Evolutionary conservation across 2,888 invertebrate species (phyloP), one percentile per base, ranked within the genome.

Genomic region (Syrista parreyssii): DNA sequence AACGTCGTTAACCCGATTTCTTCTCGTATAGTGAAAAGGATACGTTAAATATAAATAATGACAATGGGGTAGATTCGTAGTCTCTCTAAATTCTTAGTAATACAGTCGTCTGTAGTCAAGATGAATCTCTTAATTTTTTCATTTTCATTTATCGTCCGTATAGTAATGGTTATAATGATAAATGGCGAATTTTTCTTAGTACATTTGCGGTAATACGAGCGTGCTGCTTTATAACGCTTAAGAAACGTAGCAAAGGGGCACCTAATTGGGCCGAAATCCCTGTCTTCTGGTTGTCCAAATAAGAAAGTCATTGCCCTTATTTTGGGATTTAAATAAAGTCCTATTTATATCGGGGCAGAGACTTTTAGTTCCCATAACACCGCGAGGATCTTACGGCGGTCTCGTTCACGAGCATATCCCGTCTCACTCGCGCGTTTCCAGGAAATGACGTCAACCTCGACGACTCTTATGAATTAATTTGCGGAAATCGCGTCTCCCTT

Each of bases 251-350:
- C 30, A 55, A 35, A 35, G 55, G 40, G 15, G n/a, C 33, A 31
- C 75, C 78, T 78, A 78, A 78, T 78, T 72, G 75, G 68, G 73
- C 73, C 73, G 76, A 78, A 78, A 80, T 79, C 75, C 74, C 77
- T 75, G 76, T 74, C 75, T 69, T 77, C 34, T 76, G 77, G 40
- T 73, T 33, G 71, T 78, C 79, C 85, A 86, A 86, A 85, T 85
- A 85, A 85, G 84, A 86, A 86, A 87, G 89, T 89, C 89, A 88
- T 88, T 89, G 89, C 87, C 89, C 89, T 88, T 89, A 88, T 88
- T 89, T 88, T 85, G 83, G 84, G 88, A 86, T 88, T 89, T 88
- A 87, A 88, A 89, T 87, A 88, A 86, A 87, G 84, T 86, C 81
- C 88, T 89, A 89, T 89, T 87, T 87, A 87, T 88, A 87, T 36